phyloP scores from a whole-genome alignment of 2,797 vertebrate genomes.

The Cyclura pinguis region DNA sequence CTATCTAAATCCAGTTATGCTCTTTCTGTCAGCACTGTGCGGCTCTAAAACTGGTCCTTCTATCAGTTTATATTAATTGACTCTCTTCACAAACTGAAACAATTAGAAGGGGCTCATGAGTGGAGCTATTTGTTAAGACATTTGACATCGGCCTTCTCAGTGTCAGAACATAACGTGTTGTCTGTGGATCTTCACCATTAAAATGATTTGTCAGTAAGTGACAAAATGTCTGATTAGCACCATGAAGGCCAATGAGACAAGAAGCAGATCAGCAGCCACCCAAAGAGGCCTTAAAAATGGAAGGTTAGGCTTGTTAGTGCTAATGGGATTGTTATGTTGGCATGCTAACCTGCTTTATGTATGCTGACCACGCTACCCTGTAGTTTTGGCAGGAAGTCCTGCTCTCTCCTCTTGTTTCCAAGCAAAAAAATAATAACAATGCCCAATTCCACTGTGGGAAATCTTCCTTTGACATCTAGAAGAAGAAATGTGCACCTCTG shows the following conservation, averaged over 20 bases:
- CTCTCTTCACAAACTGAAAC: neutral
- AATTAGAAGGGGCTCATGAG: neutral
- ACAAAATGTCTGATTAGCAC: neutral
- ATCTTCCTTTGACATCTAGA: slow-evolving; percentile 25
- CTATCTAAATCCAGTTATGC: neutral
- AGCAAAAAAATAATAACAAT: neutral
- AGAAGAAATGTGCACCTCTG: slow-evolving; percentile 6
- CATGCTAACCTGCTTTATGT: slow-evolving; percentile 16
- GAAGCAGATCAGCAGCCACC: slow-evolving; percentile 9
- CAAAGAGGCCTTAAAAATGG: neutral
- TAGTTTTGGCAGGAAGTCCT: neutral
- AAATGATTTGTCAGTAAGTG: slow-evolving; percentile 19
- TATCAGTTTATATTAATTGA: slow-evolving; percentile 15
- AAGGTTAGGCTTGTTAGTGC: slow-evolving; percentile 4
- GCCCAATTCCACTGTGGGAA: neutral
- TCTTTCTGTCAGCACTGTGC: neutral
- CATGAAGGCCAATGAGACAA: slow-evolving; percentile 4
- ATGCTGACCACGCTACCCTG: neutral
- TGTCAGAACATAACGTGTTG: neutral
- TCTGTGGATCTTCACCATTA: slow-evolving; percentile 6
- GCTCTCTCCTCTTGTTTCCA: neutral
- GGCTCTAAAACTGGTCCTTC: neutral
- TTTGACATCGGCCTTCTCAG: neutral
- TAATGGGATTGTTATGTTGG: slow-evolving; percentile 29
- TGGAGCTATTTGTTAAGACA: neutral